Conservation (phyloP, 1,140 invertebrate genomes). For the Lordiphosa collinella region DNA sequence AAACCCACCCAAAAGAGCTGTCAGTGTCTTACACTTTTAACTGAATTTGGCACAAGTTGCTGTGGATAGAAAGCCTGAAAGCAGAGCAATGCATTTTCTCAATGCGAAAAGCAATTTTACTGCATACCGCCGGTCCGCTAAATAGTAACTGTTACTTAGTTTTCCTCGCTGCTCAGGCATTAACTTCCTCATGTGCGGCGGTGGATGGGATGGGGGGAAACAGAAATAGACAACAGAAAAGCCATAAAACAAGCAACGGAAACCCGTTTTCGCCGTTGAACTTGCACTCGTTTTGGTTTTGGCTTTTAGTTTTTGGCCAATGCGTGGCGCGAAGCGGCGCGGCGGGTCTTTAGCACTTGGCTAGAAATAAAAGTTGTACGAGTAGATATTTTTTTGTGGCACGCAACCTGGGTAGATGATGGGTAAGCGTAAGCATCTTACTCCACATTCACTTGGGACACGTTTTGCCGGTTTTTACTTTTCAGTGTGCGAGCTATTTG, state of each 20-base stretch:
- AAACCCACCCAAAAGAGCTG: constrained; percentile 23
- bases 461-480: constrained; percentile 63
- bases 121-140: constrained; percentile 54
- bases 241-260: constrained; percentile 27
- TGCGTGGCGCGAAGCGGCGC: constrained; percentile 4
- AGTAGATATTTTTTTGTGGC: constrained; percentile 35
- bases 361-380: constrained; percentile 54
- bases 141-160: constrained; percentile 72
- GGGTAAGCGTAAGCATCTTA: constrained; percentile 23
- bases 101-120: constrained; percentile 57
- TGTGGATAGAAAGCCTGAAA: constrained; percentile 23
- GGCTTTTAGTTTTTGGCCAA: constrained; percentile 35
- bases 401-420: constrained; percentile 48
- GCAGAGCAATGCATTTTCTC: constrained; percentile 29
- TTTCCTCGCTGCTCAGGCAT: constrained; percentile 60
- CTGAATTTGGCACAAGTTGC: constrained; percentile 54
- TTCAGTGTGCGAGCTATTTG: constrained; percentile 39
- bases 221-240: constrained; percentile 18
- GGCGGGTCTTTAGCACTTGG: constrained; percentile 50
- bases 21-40: constrained; percentile 31
- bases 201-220: too few species aligned
- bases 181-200: constrained; percentile 61
- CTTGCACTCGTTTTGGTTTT: constrained; percentile 68
- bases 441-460: constrained; percentile 59
- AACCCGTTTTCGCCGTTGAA: constrained; percentile 68